Percentiles rank a stretch among this genome's conserved stretches.
phyloP scores from a whole-genome alignment of 1,140 invertebrate species.

The Coenobita brevimanus region DNA sequence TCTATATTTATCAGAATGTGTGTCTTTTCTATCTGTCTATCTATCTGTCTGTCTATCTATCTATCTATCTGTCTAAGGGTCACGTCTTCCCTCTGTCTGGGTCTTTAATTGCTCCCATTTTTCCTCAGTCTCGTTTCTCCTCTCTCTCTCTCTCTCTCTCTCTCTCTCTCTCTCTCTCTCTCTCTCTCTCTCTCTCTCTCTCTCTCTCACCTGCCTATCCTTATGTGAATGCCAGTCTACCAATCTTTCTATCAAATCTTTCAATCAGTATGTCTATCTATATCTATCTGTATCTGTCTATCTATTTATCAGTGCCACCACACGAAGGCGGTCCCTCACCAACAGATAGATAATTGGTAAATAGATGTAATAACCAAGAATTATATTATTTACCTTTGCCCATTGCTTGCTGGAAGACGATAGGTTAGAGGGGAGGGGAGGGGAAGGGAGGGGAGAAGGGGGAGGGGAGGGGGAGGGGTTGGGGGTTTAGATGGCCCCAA shows the following conservation, averaged over 20 bases:
- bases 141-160: background rate
- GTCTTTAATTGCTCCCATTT: background rate
- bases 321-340: too few species aligned
- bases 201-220: too few species aligned
- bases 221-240: background rate
- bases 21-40: background rate
- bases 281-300: too few species aligned
- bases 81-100: background rate
- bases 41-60: background rate
- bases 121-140: background rate
- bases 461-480: background rate
- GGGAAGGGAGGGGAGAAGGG: background rate
- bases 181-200: background rate
- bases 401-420: background rate
- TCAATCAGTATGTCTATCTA: too few species aligned
- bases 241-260: too few species aligned
- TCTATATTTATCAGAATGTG: background rate
- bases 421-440: background rate
- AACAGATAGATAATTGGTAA: too few species aligned
- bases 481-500: background rate
- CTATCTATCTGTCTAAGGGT: background rate
- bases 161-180: background rate
- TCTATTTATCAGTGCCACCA: too few species aligned
- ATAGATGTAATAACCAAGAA: too few species aligned
- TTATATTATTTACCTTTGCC: background rate